These are phyloP conservation scores for Thalpophila matura DNA, from an alignment of 2,888 invertebrate species.

Conservation along the genomic window DNA sequence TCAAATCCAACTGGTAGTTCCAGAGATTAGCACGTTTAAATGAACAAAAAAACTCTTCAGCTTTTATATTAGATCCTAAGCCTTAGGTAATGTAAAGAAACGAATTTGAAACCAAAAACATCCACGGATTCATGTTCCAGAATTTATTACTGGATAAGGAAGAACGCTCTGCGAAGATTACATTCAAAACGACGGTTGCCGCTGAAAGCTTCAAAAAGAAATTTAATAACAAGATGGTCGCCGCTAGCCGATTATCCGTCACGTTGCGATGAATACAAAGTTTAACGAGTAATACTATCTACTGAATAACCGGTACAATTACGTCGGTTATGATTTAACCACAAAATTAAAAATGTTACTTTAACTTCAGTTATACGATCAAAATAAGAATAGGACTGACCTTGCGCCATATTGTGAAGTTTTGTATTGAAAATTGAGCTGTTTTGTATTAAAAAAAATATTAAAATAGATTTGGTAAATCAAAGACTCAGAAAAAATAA, in stretches of 20 bases:
- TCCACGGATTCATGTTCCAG: slow-evolving; percentile 83
- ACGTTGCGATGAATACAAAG: slow-evolving; percentile 63
- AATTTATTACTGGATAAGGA: slow-evolving; percentile 84
- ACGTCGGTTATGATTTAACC: neutral
- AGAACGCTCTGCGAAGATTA: slow-evolving; percentile 82
- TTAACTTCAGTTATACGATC: too few relatives aligned
- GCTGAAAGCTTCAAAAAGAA: slow-evolving; percentile 85
- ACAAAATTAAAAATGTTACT: slow-evolving; percentile 8
- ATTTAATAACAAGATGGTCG: slow-evolving; percentile 88
- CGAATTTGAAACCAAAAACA: slow-evolving; percentile 46
- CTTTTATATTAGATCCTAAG: slow-evolving; percentile 10
- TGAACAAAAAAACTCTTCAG: too few relatives aligned
- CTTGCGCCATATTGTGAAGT: too few relatives aligned
- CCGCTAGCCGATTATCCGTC: slow-evolving; percentile 85
- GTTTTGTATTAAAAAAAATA: too few relatives aligned
- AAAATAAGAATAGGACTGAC: too few relatives aligned
- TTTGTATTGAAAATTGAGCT: too few relatives aligned
- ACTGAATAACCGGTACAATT: neutral
- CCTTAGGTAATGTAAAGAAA: slow-evolving; percentile 7
- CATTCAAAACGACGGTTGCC: slow-evolving; percentile 80
- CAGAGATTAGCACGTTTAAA: too few relatives aligned
- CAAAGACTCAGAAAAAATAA: too few relatives aligned
- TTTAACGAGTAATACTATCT: too few relatives aligned
- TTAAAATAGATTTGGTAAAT: too few relatives aligned
- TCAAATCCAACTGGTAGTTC: too few relatives aligned